Base-by-base conservation (phyloP, 1,140 invertebrate genomes). In the Microvelia longipes region DNA sequence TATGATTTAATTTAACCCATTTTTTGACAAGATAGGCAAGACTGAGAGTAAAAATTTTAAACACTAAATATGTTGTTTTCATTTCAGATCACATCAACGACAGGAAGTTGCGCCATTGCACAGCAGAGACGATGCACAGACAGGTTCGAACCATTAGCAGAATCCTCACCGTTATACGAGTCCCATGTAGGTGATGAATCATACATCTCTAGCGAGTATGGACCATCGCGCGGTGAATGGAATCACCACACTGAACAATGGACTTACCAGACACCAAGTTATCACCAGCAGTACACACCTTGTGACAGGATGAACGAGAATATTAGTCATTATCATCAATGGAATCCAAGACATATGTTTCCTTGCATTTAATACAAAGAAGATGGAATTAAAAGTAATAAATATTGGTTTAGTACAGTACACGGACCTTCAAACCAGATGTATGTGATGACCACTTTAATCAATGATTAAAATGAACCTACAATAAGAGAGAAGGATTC, bases 71-170 rank as follows among this genome's bases (percentile, higher is more conserved):
- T n/a, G 29, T 65, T 68, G 25, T 68, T 68, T 64, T 50, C 28
- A n/a, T 73, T 72, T 0, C 67, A 75, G 79, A 88, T 89, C 68
- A 87, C 87, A 1, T 86, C 87, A 0, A 87, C 85, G 1, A 85
- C 82, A 0, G 86, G 86, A 61, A 86, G 83, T 66, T 83, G 82
- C 67, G 82, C 82, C 1, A 78, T 82, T 0, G 82, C 82, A 0
- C 82, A 82, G 0, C 81, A 82, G 68, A 80, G 82, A 60, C 1
- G 70, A 25, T 71, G 68, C 35, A 65, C 60, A 30, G 62, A 66
- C 24, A 67, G 26, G 5, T 50, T 50, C 35, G 35, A 50, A 50
- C 35, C 35, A 19, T 50, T 50, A 19, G 15, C 61, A 14, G 63
- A 28, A 5, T 28, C 27, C 19, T 26, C 29, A 2, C 15, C n/a